Evolutionary conservation across 2,888 invertebrate species (phyloP), one percentile per base, ranked within the genome.

Genomic region (Ernsta delagoae): DNA sequence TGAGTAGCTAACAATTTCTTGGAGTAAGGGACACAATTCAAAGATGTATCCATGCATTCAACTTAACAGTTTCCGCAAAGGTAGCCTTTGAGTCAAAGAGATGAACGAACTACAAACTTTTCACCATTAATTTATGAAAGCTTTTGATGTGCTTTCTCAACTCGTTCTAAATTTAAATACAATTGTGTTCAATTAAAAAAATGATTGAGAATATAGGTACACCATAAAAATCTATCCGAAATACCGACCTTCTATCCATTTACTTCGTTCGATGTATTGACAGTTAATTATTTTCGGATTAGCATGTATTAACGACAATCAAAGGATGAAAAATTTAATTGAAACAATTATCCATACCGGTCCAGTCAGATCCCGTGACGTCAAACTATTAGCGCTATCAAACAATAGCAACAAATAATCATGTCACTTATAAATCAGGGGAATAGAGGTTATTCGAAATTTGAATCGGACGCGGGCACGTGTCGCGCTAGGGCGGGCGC

Each of bases 371-470:
- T 43, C 11, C 43, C 9, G 43, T 43, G 43, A 8, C 9, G 43
- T 11, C 4, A 43, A 11, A 43, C 11, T 43, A 43, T 43, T 11
- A 11, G 9, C 3, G 43, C 43, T 43, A 41, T 11, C 9, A 43
- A 43, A 43, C 43, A 43, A 9, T 43, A 43, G 9, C 4, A 43
- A 43, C 1, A 9, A 43, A 43, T 11, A 43, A 11, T 11, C 11
- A 43, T 11, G 43, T 43, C 43, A 11, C 43, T 43, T 11, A 43
- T 4, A 43, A 43, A 43, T 88, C 74, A 83, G 80, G 79, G 77
- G 11, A 43, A 43, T 43, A 11, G 43, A 11, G 43, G 43, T 43
- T 43, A 43, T 43, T 43, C 43, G 43, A 9, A 9, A 43, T 43
- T 43, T 43, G 43, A 43, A 43, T 43, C 43, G 43, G 9, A 9